Percentiles rank a stretch among this genome's conserved stretches.
These are phyloP conservation scores for Drosophila kepulauana DNA, from an alignment of 1,140 invertebrate species.

Conservation along the genomic window DNA sequence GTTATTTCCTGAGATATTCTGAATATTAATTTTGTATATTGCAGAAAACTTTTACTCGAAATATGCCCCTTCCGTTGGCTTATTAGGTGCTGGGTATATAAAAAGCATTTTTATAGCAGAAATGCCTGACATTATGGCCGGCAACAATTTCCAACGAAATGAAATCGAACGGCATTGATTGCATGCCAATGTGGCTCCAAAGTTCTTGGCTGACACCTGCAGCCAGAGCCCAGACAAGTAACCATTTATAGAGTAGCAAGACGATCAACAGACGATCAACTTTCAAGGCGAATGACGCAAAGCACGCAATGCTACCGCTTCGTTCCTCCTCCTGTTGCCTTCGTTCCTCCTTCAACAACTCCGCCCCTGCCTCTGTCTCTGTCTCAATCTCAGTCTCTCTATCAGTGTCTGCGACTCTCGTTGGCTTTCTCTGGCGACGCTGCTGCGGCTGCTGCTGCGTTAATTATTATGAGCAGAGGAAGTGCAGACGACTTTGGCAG, in stretches of 20 bases:
- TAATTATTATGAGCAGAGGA: constrained; percentile 80
- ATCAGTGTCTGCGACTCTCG: constrained; percentile 4
- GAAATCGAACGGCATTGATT: constrained; percentile 83
- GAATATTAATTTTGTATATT: neutral
- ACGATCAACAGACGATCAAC: constrained; percentile 79
- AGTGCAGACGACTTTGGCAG: constrained; percentile 65
- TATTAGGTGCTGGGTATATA: constrained; percentile 33
- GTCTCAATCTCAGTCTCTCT: constrained; percentile 17
- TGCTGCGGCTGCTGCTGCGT: constrained; percentile 59
- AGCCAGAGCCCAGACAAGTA: constrained; percentile 64
- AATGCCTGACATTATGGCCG: constrained; percentile 70
- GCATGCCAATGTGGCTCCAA: constrained; percentile 82
- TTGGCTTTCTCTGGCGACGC: constrained; percentile 63
- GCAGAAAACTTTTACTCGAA: neutral
- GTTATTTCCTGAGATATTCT: neutral
- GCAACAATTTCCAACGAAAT: constrained; percentile 74
- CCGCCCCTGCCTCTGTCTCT: neutral
- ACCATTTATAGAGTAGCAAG: constrained; percentile 79
- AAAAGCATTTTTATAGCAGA: constrained; percentile 54
- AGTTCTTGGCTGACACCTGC: constrained; percentile 80
- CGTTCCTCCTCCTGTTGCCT: neutral
- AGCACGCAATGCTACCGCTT: constrained; percentile 62
- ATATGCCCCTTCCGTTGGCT: constrained; percentile 10
- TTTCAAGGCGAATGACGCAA: constrained; percentile 74
- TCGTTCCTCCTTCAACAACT: neutral